These are phyloP conservation scores for Forbesichthys agassizii DNA, from an alignment of 2,113 vertebrate species.

Conservation along the genomic window DNA sequence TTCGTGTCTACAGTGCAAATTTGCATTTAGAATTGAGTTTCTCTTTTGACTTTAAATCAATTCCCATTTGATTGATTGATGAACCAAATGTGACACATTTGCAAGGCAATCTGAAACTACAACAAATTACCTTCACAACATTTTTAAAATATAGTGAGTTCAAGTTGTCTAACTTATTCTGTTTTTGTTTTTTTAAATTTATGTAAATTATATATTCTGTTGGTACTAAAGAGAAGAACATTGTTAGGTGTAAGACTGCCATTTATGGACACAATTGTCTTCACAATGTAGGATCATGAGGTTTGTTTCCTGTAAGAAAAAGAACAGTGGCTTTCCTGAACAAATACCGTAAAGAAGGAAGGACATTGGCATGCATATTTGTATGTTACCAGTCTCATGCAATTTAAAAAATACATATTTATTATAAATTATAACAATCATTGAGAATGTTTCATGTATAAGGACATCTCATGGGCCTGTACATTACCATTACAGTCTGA, in stretches of 20 bases:
- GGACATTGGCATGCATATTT: conserved; percentile 1
- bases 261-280: conserved; percentile 44
- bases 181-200: conserved; percentile 1
- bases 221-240: conserved; percentile 6
- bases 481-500: neutral
- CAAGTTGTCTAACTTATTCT: neutral
- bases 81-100: no score
- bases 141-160: neutral
- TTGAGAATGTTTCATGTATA: neutral
- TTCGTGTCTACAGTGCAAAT: no score
- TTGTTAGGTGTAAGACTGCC: conserved; percentile 42
- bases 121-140: no score
- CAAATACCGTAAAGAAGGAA: conserved; percentile 23
- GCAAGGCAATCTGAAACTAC: no score
- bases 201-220: conserved; percentile 6
- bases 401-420: neutral
- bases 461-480: neutral
- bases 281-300: conserved; percentile 29
- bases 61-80: no score
- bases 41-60: no score
- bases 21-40: no score
- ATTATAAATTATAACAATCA: neutral
- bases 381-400: neutral
- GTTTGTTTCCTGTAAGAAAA: conserved; percentile 41
- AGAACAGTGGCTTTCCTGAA: conserved; percentile 20